phyloP scores from a whole-genome alignment of 1,140 invertebrate species.

The Pseudomyrmex dendroicus region DNA sequence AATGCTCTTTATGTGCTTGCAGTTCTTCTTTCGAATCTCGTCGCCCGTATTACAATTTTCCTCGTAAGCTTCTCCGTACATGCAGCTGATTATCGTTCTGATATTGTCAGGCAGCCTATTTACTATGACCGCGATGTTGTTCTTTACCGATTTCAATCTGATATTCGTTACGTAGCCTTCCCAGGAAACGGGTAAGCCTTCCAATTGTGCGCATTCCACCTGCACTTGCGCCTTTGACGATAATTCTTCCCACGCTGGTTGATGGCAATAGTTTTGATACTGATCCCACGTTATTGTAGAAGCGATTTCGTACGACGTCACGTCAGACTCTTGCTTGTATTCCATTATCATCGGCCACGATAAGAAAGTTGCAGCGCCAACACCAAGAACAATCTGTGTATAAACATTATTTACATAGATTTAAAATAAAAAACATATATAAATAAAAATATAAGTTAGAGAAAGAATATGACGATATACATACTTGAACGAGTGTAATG shows the following conservation, averaged over 20 bases:
- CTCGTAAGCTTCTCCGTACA: constrained; percentile 88
- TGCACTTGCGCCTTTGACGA: constrained; percentile 89
- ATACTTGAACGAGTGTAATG: constrained; percentile 88
- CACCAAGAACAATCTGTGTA: constrained; percentile 76
- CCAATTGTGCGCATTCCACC: constrained; percentile 88
- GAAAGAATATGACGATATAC: constrained; percentile 41
- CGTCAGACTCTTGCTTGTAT: constrained; percentile 76
- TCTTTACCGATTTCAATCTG: constrained; percentile 87
- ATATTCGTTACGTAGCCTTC: constrained; percentile 90
- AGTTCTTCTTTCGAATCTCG: constrained; percentile 84
- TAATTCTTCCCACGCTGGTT: constrained; percentile 88
- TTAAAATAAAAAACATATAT: constrained; percentile 5
- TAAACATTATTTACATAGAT: constrained; percentile 44
- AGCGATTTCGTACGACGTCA: constrained; percentile 76
- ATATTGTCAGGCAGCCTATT: constrained; percentile 87
- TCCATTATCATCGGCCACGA: constrained; percentile 84
- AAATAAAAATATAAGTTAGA: not conserved
- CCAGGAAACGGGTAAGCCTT: constrained; percentile 89
- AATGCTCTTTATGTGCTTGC: constrained; percentile 85
- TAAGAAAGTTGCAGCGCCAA: constrained; percentile 83
- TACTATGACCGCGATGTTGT: constrained; percentile 87
- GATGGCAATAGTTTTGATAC: constrained; percentile 90
- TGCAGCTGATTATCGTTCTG: constrained; percentile 87
- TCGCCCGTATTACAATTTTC: constrained; percentile 85
- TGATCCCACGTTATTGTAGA: constrained; percentile 87